Base-by-base conservation (phyloP, 2,888 invertebrate genomes). In the Leucophenga maculata region DNA sequence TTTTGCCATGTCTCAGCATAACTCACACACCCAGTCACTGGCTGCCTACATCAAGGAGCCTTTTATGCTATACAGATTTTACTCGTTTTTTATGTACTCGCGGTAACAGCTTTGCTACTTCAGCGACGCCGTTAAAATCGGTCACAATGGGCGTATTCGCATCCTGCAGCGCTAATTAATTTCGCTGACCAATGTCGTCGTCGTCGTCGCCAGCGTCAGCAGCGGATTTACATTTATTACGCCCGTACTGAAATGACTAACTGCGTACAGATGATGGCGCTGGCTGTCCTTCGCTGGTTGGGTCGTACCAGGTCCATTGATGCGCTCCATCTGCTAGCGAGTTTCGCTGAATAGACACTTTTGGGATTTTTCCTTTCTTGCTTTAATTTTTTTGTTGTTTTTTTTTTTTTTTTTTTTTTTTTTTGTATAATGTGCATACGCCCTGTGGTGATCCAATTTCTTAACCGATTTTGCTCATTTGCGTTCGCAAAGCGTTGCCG, bases 111-210 rank as follows among this genome's bases (percentile, higher is more conserved):
- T 60, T 60, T 54, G 6, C 20, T 13, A 54, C 20, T 54, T 54
- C 54, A 18, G 18, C 26, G 55, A 8, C 39, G 6, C 46, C 54
- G 18, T 57, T 31, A 72, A 39, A 39, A 39, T 39, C 39, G 39
- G 39, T 39, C 39, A 39, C 39, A 39, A 39, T 39, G 39, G 39
- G 39, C 39, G 39, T 39, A 3, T 39, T 39, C 50, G 77, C 78
- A 79, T 81, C 80, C 84, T 80, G 82, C 80, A 80, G 84, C 78
- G 84, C 80, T 81, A 81, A 81, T 81, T 81, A 81, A 81, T 81
- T 81, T 81, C 78, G 75, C 78, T 80, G 82, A 76, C 84, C 82
- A 82, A 70, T 78, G 75, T 73, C 75, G 71, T 22, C 26, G 22
- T 3, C 57, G 75, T 73, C 75, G 71, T 22, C 26, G 22, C 11